Evolutionary conservation across 2,113 vertebrate species (phyloP).

Genomic region (Pelecanoides urinatrix): DNA sequence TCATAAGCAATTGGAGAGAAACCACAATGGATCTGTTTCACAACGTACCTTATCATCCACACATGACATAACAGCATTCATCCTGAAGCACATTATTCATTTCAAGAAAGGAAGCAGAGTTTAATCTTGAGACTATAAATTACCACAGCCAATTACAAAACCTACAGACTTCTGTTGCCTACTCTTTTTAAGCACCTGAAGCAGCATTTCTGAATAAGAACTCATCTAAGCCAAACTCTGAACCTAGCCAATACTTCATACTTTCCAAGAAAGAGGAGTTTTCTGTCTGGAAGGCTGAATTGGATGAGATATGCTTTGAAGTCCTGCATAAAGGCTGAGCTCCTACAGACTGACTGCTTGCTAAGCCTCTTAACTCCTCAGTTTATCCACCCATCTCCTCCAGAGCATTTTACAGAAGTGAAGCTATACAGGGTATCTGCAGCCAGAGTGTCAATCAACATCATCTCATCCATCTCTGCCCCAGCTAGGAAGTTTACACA

Average conservation of each 20-base stretch:
- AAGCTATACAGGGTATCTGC: background rate
- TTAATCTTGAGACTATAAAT: background rate
- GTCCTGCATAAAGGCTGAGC: background rate
- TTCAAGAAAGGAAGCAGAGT: background rate
- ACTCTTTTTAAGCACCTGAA: background rate
- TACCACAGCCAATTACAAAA: background rate
- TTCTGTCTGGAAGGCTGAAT: conserved; percentile 31
- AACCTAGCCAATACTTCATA: background rate
- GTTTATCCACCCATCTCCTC: background rate
- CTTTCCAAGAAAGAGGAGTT: background rate
- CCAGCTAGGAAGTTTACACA: background rate
- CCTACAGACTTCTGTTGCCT: background rate
- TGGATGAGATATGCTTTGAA: conserved; percentile 4
- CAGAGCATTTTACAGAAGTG: background rate
- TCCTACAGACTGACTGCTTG: conserved; percentile 14
- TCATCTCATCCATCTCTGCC: background rate
- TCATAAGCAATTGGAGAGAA: background rate
- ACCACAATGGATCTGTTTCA: background rate
- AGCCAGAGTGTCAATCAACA: background rate
- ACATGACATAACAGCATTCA: background rate
- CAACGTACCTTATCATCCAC: background rate
- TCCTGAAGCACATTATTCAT: background rate
- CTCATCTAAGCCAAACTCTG: background rate
- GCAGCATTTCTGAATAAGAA: background rate
- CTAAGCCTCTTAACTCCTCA: conserved; percentile 50